Evolutionary conservation across 2,888 invertebrate genomes (phyloP), one percentile per base, ranked within the genome.

Genomic region (Rhingia rostrata): DNA sequence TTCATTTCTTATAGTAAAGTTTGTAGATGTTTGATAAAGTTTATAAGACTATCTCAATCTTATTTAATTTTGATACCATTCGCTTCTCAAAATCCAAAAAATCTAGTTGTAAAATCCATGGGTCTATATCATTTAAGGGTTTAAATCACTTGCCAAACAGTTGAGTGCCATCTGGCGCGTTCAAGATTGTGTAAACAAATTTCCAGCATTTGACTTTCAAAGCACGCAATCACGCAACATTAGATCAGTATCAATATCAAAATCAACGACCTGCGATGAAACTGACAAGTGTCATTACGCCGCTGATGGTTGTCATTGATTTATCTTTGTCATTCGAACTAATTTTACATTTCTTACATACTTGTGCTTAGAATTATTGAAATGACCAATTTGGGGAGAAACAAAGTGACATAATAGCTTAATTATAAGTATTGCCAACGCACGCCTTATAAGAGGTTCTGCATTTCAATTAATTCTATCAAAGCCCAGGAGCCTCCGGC

Each of bases 391-490:
- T 32, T 43, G 4, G 43, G 4, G 12, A 4, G 12, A 77, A 51
- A 22, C 22, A 22, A 22, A 72, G 67, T 67, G 79, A 61, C 67
- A 79, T 79, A 79, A 83, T 83, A 63, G 37, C 79, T 83, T 69
- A 83, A 67, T 78, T 82, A 72, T 39, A 61, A 30, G 43, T 47
- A 67, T 51, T 49, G 32, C 53, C 58, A 33, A 6, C 12, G n/a
- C 33, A 10, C 35, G 37, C 45, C 41, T 35, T 33, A 7, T 30
- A 41, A 6, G 33, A 67, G 67, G 35, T 56, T 22, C 33, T 54
- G 77, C 12, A 69, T 82, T 77, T 66, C 47, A 77, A 82, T 72
- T 70, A 54, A 64, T 39, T 73, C 37, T 47, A 12, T 37, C 30
- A 10, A 32, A 22, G 30, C 9, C 54, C 12, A 22, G n/a, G 30